Evolutionary conservation across 2,797 vertebrate genomes (phyloP).

Genomic region (Phoebastria nigripes): DNA sequence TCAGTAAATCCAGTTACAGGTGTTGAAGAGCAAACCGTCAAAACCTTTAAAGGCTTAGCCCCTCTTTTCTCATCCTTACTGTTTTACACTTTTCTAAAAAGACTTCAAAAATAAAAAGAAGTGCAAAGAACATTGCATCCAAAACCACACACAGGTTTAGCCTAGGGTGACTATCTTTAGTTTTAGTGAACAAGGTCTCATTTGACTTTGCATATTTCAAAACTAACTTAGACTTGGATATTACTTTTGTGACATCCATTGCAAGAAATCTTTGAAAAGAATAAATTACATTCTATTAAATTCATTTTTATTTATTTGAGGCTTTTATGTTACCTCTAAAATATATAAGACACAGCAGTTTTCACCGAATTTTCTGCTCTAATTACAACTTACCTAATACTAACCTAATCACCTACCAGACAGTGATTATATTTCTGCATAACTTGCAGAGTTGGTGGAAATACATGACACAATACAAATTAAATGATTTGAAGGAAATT

Average conservation of each 20-base stretch:
- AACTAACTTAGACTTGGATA: not conserved
- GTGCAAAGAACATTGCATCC: constrained; percentile 1
- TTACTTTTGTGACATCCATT: not conserved
- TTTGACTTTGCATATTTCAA: constrained; percentile 32
- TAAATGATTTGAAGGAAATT: not conserved
- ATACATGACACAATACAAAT: not conserved
- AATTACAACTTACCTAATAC: not conserved
- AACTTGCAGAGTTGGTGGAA: not conserved
- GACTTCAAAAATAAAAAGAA: constrained; percentile 16
- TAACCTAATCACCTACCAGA: not conserved
- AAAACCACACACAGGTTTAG: not conserved
- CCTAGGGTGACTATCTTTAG: not conserved
- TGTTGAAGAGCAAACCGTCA: not conserved
- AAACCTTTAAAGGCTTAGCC: constrained; percentile 42
- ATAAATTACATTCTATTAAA: not conserved
- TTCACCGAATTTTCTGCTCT: not conserved
- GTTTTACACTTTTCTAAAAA: constrained; percentile 37
- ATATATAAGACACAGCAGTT: not conserved
- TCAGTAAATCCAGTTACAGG: constrained; percentile 36
- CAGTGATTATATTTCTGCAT: not conserved
- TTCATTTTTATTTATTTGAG: not conserved
- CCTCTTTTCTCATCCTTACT: not conserved
- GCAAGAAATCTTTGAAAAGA: not conserved
- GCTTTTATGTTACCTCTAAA: not conserved
- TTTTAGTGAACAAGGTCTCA: constrained; percentile 30